A percentile compares a stretch with the other conserved stretches of the same genome.
phyloP scores from a whole-genome alignment of 2,888 invertebrate genomes.

The Notodonta ziczac region DNA sequence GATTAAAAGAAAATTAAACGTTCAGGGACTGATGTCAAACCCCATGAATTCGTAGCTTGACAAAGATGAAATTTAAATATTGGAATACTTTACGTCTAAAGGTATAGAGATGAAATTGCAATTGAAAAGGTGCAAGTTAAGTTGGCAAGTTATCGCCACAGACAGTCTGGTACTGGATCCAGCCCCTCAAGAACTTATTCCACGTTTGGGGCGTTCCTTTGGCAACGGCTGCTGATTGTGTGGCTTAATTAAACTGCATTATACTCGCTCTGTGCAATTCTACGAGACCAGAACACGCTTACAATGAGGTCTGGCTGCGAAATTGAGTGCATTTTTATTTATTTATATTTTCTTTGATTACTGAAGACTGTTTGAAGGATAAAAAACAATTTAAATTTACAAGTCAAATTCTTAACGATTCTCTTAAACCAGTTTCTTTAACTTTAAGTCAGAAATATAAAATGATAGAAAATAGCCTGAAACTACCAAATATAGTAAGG shows the following conservation, averaged over 20 bases:
- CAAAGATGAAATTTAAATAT: slow-evolving; percentile 11
- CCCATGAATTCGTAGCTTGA: slow-evolving; percentile 55
- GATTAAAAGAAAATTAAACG: slow-evolving; percentile 84
- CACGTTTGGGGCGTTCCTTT: slow-evolving; percentile 79
- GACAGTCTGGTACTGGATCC: slow-evolving; percentile 63
- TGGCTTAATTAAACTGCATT: slow-evolving; percentile 80
- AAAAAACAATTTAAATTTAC: not conserved
- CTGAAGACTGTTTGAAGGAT: not conserved
- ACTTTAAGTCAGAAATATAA: too few species aligned
- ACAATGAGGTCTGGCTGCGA: slow-evolving; percentile 31
- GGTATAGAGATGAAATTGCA: slow-evolving; percentile 37
- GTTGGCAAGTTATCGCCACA: slow-evolving; percentile 58
- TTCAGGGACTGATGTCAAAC: slow-evolving; percentile 72
- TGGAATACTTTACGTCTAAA: slow-evolving; percentile 26
- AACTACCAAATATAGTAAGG: too few species aligned
- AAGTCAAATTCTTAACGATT: too few species aligned
- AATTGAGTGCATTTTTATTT: slow-evolving; percentile 20
- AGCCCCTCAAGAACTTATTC: slow-evolving; percentile 77
- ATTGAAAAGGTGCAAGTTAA: slow-evolving; percentile 12
- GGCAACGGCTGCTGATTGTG: slow-evolving; percentile 79
- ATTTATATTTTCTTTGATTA: slow-evolving; percentile 3
- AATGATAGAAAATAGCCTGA: too few species aligned
- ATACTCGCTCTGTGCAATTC: slow-evolving; percentile 66
- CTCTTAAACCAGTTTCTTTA: too few species aligned
- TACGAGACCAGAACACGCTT: slow-evolving; percentile 29